phyloP scores from a whole-genome alignment of 2,888 invertebrate species.

The Eupithecia abbreviata region DNA sequence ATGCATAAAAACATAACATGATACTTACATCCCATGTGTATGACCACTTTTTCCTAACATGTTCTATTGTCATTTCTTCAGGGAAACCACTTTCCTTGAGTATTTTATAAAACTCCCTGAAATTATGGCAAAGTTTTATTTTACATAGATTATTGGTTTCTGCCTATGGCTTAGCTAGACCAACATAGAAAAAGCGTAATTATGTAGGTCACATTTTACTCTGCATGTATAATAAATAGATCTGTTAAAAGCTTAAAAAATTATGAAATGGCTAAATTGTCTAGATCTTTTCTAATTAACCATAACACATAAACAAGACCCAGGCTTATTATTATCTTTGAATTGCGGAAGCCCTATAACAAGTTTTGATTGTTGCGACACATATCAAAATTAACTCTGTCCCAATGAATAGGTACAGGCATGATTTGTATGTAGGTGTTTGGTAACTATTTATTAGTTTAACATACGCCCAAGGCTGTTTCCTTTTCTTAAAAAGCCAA shows the following conservation, averaged over 20 bases:
- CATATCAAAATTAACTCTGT: background rate
- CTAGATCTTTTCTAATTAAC: background rate
- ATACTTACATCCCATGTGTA: constrained; percentile 78
- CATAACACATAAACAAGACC: background rate
- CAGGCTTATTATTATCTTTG: background rate
- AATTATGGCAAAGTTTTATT: constrained; percentile 21
- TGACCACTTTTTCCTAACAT: constrained; percentile 79
- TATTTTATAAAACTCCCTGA: constrained; percentile 74
- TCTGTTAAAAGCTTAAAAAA: background rate
- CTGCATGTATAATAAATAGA: background rate
- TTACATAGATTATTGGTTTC: background rate
- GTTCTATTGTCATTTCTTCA: constrained; percentile 70
- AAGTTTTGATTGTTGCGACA: background rate
- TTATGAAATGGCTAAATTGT: background rate
- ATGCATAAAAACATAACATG: background rate
- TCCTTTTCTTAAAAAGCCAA: constrained; percentile 74
- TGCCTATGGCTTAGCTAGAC: background rate
- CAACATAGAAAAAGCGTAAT: too few species aligned
- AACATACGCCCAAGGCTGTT: constrained; percentile 78
- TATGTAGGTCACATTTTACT: background rate
- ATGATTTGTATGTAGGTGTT: background rate
- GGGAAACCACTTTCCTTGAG: constrained; percentile 76
- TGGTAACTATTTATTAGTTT: background rate
- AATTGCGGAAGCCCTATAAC: background rate
- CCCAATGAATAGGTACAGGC: background rate